Conservation (phyloP, 2,888 invertebrate genomes). For the Leptinotarsa juncta region DNA sequence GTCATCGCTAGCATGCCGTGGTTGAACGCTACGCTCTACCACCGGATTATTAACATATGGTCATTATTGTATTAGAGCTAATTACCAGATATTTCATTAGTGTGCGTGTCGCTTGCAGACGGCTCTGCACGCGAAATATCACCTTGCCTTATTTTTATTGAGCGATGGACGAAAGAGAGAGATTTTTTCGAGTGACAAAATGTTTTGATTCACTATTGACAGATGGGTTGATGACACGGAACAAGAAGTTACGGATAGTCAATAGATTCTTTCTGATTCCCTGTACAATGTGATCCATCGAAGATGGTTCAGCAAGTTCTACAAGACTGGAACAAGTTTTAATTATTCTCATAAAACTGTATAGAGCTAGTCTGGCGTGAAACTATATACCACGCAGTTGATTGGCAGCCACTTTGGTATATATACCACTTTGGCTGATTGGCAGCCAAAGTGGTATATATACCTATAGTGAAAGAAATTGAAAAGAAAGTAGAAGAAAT, state of each 20-base stretch:
- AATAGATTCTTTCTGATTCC: too few relatives aligned
- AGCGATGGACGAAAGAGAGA: neutral
- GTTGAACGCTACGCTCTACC: conserved; percentile 25
- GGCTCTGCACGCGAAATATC: conserved; percentile 20
- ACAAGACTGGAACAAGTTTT: too few relatives aligned
- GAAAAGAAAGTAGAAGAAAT: conserved; percentile 12
- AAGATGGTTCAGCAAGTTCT: too few relatives aligned
- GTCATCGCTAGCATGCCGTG: conserved; percentile 35
- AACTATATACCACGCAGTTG: too few relatives aligned
- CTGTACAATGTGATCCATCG: too few relatives aligned
- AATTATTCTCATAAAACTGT: too few relatives aligned
- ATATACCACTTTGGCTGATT: too few relatives aligned
- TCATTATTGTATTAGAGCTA: conserved; percentile 63
- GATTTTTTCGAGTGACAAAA: neutral
- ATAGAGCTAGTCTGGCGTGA: too few relatives aligned
- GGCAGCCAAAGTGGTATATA: too few relatives aligned
- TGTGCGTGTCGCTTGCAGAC: conserved; percentile 51
- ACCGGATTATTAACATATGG: conserved; percentile 61
- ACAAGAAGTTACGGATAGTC: too few relatives aligned
- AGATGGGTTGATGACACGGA: neutral
- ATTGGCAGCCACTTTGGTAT: too few relatives aligned
- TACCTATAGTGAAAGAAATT: too few relatives aligned
- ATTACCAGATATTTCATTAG: conserved; percentile 64
- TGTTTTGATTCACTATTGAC: neutral
- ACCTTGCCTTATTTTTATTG: conserved; percentile 22